Percentiles rank a stretch among this genome's conserved stretches.
Conservation (phyloP, 1,140 invertebrate species). For the Zaprionus camerounensis region DNA sequence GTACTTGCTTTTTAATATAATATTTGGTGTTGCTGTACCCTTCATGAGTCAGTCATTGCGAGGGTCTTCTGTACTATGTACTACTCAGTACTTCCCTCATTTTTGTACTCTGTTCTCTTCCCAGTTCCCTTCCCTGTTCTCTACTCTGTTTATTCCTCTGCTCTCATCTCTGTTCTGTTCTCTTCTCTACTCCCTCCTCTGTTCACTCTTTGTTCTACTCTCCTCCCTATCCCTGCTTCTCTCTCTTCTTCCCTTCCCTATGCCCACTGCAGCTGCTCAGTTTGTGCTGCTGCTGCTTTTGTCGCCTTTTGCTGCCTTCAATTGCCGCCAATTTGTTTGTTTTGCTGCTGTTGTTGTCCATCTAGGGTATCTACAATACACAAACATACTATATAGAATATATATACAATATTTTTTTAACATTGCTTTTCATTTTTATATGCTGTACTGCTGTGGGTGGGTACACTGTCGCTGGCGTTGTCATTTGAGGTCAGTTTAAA, state of each 20-base stretch:
- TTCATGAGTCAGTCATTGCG: neutral
- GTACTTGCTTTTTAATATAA: neutral
- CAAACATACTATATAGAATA: conserved; percentile 6
- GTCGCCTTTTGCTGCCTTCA: conserved; percentile 74
- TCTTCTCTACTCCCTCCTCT: neutral
- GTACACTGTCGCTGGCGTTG: conserved; percentile 63
- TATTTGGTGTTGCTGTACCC: neutral
- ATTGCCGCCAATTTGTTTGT: conserved; percentile 81
- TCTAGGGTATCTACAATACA: conserved; percentile 45
- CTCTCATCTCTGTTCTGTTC: neutral
- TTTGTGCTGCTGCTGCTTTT: conserved; percentile 47
- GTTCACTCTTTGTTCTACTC: too few relatives aligned
- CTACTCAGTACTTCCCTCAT: neutral
- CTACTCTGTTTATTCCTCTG: neutral
- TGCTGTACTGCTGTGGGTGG: conserved; percentile 43
- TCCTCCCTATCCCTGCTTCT: neutral
- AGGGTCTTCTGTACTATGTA: neutral
- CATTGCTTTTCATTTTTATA: conserved; percentile 47
- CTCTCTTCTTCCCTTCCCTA: conserved; percentile 2
- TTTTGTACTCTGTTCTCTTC: neutral
- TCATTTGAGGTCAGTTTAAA: conserved; percentile 82
- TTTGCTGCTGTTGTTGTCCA: conserved; percentile 54
- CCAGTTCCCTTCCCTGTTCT: neutral
- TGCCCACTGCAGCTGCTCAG: conserved; percentile 36
- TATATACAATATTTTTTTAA: conserved; percentile 26